These are phyloP conservation scores for Penelope pileata DNA, from an alignment of 2,113 vertebrate genomes.

Conservation along the genomic window DNA sequence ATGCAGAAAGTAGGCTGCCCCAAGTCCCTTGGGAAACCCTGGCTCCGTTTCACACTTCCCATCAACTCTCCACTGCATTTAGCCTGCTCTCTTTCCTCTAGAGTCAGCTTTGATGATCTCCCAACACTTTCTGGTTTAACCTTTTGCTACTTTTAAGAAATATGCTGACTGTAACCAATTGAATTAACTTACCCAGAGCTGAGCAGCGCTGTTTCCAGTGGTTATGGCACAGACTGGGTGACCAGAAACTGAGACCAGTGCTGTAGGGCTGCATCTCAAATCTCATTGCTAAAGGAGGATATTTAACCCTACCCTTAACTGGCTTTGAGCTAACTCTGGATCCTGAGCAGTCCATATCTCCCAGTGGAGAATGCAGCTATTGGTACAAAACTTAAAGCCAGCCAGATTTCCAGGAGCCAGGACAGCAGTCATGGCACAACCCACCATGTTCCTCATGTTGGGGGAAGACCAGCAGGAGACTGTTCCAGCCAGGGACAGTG, in stretches of 20 bases:
- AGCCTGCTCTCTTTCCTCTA: background rate
- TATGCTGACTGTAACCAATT: background rate
- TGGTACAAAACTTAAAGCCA: background rate
- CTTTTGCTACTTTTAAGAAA: background rate
- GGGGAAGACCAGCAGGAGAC: background rate
- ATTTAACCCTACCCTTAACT: background rate
- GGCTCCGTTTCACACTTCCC: background rate
- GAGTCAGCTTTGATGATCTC: background rate
- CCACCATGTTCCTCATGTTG: fast-evolving
- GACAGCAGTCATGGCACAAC: background rate
- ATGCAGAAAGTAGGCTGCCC: background rate
- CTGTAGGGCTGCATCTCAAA: background rate
- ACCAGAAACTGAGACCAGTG: background rate
- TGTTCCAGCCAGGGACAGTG: background rate
- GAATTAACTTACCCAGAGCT: background rate
- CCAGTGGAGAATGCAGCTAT: background rate
- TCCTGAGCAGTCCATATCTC: background rate
- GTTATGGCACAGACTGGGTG: background rate
- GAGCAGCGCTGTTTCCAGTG: background rate
- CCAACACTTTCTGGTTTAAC: background rate
- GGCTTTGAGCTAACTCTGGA: background rate
- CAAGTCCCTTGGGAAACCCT: background rate
- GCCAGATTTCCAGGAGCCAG: background rate
- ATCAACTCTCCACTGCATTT: background rate
- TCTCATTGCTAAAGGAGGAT: background rate